Evolutionary conservation across 2,113 vertebrate genomes (phyloP).

Genomic region (mouse (Mus musculus)): DNA sequence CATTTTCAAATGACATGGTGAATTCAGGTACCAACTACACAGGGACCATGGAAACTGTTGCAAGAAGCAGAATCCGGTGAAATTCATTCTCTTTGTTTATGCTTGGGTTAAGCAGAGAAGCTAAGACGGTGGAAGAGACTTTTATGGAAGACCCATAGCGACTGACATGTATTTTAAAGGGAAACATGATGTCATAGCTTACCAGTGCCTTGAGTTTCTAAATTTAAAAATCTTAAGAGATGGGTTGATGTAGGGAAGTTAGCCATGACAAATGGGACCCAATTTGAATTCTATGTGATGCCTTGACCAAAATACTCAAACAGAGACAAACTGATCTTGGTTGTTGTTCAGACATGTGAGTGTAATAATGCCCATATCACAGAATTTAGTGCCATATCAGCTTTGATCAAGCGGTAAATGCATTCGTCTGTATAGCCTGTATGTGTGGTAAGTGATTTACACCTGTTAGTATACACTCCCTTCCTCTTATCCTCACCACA

Average conservation of each 20-base stretch:
- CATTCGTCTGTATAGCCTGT: neutral
- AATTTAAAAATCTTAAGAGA: slow-evolving; percentile 18
- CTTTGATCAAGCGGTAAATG: neutral
- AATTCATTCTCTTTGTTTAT: slow-evolving; percentile 50
- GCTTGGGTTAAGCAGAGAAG: neutral
- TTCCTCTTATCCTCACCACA: accelerated
- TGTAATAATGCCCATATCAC: neutral
- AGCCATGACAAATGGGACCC: neutral
- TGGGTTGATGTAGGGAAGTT: neutral
- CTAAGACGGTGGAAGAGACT: neutral
- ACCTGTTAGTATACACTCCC: too few relatives aligned
- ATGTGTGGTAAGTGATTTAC: neutral
- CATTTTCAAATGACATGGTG: slow-evolving; percentile 69
- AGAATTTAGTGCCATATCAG: neutral
- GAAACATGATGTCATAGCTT: neutral
- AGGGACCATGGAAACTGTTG: slow-evolving; percentile 53
- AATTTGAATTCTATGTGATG: neutral
- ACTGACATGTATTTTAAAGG: slow-evolving; percentile 5
- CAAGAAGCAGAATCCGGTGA: slow-evolving; percentile 19
- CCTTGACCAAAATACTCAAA: neutral
- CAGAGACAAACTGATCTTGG: neutral
- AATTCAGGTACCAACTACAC: slow-evolving; percentile 56
- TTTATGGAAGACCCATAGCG: neutral
- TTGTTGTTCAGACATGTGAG: neutral
- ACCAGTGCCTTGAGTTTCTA: neutral